Conservation (phyloP, 2,797 vertebrate genomes). For the Miichthys miiuy region DNA sequence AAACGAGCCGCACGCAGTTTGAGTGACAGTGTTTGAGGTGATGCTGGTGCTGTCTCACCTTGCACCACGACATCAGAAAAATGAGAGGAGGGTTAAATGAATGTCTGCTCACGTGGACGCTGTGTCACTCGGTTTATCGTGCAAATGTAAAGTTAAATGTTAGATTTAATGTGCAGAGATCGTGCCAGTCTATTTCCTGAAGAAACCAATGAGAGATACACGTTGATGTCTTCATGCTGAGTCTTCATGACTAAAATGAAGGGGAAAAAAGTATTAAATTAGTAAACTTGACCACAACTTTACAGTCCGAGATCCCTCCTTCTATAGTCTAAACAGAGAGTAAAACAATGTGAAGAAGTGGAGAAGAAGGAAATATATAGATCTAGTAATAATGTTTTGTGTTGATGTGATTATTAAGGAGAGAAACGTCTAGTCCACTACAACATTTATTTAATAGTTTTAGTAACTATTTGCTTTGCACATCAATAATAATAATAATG, state of each 20-base stretch:
- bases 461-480: neutral
- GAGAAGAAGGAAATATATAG: neutral
- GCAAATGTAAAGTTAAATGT: neutral
- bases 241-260: neutral
- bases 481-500: neutral
- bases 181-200: neutral
- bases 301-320: neutral
- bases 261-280: neutral
- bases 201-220: neutral
- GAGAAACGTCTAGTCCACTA: neutral
- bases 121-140: neutral
- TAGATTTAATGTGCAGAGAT: neutral
- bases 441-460: neutral
- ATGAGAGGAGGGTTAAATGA: neutral
- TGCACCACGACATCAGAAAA: neutral
- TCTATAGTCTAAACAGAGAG: no score
- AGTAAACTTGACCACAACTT: conserved; percentile 11
- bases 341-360: neutral
- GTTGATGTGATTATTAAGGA: neutral
- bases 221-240: neutral
- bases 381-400: neutral
- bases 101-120: neutral
- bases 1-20: conserved; percentile 11
- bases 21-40: neutral
- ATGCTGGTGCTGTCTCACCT: neutral